Evolutionary conservation across 2,888 invertebrate genomes (phyloP).

Genomic region (Heterodera filipjevi): DNA sequence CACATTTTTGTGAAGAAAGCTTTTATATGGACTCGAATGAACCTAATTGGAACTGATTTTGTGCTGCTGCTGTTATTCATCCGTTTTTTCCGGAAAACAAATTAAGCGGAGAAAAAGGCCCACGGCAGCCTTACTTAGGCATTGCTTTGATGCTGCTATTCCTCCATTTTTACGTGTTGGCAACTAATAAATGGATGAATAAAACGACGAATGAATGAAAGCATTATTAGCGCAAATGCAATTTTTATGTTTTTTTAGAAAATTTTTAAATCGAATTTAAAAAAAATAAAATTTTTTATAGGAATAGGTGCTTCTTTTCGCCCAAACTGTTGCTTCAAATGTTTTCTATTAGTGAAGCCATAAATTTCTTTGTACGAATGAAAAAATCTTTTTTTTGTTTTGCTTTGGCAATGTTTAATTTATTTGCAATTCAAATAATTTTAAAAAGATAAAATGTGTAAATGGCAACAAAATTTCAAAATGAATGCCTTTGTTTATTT

Average conservation of each 20-base stretch:
- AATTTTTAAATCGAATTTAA: no score
- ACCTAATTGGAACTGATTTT: constrained; percentile 17
- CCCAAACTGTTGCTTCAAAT: no score
- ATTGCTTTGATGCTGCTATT: neutral
- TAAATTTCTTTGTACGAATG: no score
- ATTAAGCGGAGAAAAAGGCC: neutral
- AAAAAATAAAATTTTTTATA: no score
- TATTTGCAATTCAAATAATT: neutral
- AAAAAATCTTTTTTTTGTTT: no score
- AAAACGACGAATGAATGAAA: neutral
- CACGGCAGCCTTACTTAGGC: neutral
- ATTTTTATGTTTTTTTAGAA: no score
- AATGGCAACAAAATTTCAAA: neutral
- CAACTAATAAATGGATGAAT: no score
- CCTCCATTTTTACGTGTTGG: neutral
- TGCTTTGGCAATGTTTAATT: no score
- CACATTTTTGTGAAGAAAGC: neutral
- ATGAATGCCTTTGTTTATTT: neutral
- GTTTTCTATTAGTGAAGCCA: no score
- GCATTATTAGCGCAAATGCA: neutral
- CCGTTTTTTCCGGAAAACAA: neutral
- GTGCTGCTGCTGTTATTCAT: neutral
- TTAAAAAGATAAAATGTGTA: neutral
- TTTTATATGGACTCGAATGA: constrained; percentile 7
- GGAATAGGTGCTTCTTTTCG: no score